Base-by-base conservation (phyloP, 2,113 vertebrate genomes). In the Anser cygnoides region DNA sequence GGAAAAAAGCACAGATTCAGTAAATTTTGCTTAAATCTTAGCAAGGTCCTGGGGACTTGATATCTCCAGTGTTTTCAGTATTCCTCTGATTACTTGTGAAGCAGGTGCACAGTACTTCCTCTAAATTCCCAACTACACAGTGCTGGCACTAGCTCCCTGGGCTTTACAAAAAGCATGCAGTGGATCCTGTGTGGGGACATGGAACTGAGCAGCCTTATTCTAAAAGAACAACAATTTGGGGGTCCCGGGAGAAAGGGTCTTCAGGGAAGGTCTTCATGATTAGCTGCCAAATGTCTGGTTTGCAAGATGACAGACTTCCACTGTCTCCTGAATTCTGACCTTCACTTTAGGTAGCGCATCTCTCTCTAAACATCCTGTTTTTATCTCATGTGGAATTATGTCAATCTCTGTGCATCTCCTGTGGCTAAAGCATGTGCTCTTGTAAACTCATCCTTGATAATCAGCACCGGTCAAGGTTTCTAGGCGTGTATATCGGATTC, bases 161-260 rank as follows among this genome's bases (percentile, higher is more conserved):
- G 28, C 20, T 20, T 72, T 25, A 61, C 71, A 55, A 82, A 92
- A 84, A 49, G 22, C 12, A 4, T 10, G 8, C 26, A 12, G 39
- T 49, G 43, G 11, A 72, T 61, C 39, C 39, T 58, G 23, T 46
- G 8, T 0, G 0, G 62, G 33, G 13, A 25, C 0, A 2, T 23
- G 21, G n/a, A 88, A 77, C 8, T n/a, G 31, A 35, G 19, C 25
- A 52, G 25, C 35, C 21, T 21, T 41, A 59, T 31, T 71, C 61
- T 71, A 50, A 75, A 75, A 41, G 41, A 82, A 11, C 9, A 83
- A 29, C 7, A 67, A 28, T 61, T 84, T 57, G 22, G 10, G 73
- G 1, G 0, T 39, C 84, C 41, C 52, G 55, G 22, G 11, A 61
- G 43, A 88, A 80, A 49, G 33, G 11, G 14, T 66, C 55, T 84